A percentile compares a stretch with the other conserved stretches of the same genome.
These are phyloP conservation scores for Craseonycteris thonglongyai DNA, from an alignment of 2,113 vertebrate species.

Conservation along the genomic window DNA sequence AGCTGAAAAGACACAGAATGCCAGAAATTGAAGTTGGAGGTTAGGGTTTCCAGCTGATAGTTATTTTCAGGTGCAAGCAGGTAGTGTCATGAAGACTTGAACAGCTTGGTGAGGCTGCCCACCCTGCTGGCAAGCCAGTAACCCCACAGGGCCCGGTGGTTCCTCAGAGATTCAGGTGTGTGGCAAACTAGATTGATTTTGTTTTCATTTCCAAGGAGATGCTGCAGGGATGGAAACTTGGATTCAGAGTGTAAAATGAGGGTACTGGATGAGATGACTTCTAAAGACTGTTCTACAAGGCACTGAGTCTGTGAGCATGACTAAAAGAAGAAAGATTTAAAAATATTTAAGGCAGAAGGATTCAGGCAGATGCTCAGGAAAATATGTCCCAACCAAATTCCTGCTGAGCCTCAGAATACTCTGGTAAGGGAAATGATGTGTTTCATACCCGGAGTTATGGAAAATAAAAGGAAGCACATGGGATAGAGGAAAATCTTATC, in stretches of 20 bases:
- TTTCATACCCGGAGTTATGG: not conserved
- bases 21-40: not conserved
- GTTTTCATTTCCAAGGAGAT: constrained; percentile 47
- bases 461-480: constrained; percentile 32
- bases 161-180: not conserved
- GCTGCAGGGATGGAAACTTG: not conserved
- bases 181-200: not conserved
- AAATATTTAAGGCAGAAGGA: constrained; percentile 42
- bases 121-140: not conserved
- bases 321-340: constrained; percentile 24
- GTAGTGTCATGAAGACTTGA: not conserved
- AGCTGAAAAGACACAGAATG: not conserved
- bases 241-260: not conserved
- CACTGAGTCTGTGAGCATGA: constrained; percentile 1
- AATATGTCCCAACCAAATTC: constrained; percentile 31
- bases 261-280: constrained; percentile 2
- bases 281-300: not conserved
- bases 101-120: not conserved
- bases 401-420: not conserved
- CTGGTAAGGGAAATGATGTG: constrained; percentile 16
- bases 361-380: constrained; percentile 53
- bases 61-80: constrained; percentile 40
- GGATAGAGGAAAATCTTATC: not conserved
- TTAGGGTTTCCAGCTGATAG: not conserved
- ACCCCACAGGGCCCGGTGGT: not conserved